phyloP scores from a whole-genome alignment of 2,113 vertebrate species.

The Ardeotis arabs region DNA sequence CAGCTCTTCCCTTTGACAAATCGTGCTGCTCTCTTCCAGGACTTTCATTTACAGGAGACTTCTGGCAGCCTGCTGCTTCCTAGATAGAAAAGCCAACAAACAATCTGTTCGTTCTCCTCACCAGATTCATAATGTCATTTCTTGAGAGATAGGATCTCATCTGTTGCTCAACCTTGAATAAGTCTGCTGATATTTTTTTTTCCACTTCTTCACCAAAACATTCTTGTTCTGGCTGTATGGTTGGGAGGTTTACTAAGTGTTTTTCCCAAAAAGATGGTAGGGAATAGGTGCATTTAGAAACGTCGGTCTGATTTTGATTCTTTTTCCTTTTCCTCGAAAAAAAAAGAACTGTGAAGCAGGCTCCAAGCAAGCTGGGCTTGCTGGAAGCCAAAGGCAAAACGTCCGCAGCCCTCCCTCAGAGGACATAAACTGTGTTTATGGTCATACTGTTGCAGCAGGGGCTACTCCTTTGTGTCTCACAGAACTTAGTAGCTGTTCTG shows the following conservation, averaged over 20 bases:
- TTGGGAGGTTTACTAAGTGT: neutral
- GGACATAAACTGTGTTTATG: neutral
- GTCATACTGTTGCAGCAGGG: neutral
- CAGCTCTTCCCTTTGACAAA: neutral
- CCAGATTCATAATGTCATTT: neutral
- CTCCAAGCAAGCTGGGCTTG: neutral
- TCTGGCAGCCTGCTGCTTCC: conserved; percentile 39
- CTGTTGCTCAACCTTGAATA: neutral
- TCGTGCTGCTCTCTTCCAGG: neutral
- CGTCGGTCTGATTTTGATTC: neutral
- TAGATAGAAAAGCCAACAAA: neutral
- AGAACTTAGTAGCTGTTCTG: neutral
- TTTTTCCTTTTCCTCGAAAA: neutral
- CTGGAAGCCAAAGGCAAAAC: neutral
- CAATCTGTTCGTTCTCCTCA: conserved; percentile 15
- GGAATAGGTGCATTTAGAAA: neutral
- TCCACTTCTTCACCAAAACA: neutral
- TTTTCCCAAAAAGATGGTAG: neutral
- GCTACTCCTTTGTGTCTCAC: neutral
- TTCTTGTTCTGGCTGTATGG: neutral
- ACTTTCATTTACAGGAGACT: conserved; percentile 15
- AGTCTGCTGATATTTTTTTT: neutral
- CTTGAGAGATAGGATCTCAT: neutral
- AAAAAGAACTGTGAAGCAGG: neutral
- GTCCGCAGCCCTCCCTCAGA: neutral